Evolutionary conservation across 2,888 invertebrate genomes (phyloP), one percentile per base, ranked within the genome.

Genomic region (Epirrita christyi): DNA sequence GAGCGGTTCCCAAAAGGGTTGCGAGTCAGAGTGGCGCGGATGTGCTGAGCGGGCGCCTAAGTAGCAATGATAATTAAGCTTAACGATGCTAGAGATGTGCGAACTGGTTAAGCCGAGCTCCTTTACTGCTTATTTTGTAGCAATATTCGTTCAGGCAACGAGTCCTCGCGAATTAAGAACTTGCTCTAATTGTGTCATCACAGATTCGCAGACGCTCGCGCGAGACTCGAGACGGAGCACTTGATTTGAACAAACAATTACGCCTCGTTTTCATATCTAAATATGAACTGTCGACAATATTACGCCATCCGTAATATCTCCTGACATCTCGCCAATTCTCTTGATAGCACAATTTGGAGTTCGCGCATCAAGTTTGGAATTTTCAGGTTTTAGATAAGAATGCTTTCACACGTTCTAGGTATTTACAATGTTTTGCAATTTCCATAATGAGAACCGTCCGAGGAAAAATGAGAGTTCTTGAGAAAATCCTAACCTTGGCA

Each of bases 11-110:
- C 54, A 54, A 68, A 61, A 70, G 55, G 69, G 48, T 66, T 56
- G 68, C 72, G 72, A 73, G 73, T 77, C 73, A 64, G 64, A 66
- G 54, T 63, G 62, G 55, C 44, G 59, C 63, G 64, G 63, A 66
- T 67, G 61, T 68, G 71, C 75, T 71, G 71, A 73, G 74, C 66
- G 71, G 76, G 72, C 73, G 67, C 76, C 77, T 77, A 83, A 83
- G 79, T 78, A 81, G 83, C 83, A 82, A 86, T 85, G 76, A 86
- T 84, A 88, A 90, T 91, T 86, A 90, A 84, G 78, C 76, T 71
- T 75, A 85, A 91, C 81, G 82, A 79, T 71, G 80, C 81, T 72
- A 75, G 81, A 84, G 80, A 88, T 85, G 86, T 83, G 87, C 77
- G 78, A 89, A 88, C 83, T 83, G 87, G 86, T 85, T 83, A 70